Percentiles rank a stretch among this genome's conserved stretches.
phyloP scores from a whole-genome alignment of 2,888 invertebrate species.

The Drosophila nr. perissopoda region DNA sequence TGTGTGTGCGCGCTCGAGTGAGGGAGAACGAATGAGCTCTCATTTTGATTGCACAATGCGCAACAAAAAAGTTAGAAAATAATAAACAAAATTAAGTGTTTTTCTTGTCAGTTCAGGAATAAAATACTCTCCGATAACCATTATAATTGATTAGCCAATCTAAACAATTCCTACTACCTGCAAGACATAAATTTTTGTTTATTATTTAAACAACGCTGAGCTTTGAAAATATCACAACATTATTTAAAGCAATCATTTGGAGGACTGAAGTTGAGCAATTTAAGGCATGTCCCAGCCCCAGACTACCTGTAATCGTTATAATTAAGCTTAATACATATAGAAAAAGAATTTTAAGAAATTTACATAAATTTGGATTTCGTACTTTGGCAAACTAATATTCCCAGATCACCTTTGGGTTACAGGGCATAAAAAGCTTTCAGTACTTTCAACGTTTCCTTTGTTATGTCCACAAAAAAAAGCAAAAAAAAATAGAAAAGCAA shows the following conservation, averaged over 20 bases:
- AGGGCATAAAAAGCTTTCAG: constrained; percentile 76
- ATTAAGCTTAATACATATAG: neutral
- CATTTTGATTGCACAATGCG: constrained; percentile 48
- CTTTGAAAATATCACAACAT: neutral
- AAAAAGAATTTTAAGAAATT: neutral
- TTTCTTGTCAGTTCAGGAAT: constrained; percentile 20
- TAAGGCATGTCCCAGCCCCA: neutral
- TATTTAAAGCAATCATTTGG: neutral
- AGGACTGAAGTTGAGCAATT: neutral
- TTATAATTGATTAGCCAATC: constrained; percentile 27
- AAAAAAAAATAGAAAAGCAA: constrained; percentile 37
- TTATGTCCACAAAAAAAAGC: constrained; percentile 64
- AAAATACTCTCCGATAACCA: constrained; percentile 35
- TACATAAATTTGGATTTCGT: neutral
- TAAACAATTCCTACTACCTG: constrained; percentile 11
- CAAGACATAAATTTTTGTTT: neutral
- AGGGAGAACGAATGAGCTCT: constrained; percentile 9
- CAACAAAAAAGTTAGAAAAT: constrained; percentile 35
- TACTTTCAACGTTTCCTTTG: constrained; percentile 74
- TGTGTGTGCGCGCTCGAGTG: constrained; percentile 2
- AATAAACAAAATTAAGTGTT: constrained; percentile 41
- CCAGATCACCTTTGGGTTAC: constrained; percentile 28
- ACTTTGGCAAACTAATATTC: constrained; percentile 49
- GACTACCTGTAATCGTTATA: neutral
- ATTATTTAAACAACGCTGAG: neutral